Percentiles rank a stretch among this genome's conserved stretches.
Evolutionary conservation across 2,797 vertebrate species (phyloP).

Genomic region (Characodon lateralis): DNA sequence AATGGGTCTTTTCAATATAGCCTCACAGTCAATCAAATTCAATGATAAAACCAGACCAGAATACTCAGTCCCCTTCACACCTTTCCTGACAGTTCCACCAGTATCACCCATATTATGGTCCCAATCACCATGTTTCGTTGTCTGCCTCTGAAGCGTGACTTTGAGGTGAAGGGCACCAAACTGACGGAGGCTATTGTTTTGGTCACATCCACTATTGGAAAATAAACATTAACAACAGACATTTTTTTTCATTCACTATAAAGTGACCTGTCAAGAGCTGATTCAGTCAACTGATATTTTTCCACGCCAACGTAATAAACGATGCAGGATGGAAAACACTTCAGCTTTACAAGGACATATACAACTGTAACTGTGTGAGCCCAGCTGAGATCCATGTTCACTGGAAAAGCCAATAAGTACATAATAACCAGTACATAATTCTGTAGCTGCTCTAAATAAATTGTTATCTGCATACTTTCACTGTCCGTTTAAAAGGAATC

Average conservation of each 20-base stretch:
- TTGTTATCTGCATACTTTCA: conserved; percentile 25
- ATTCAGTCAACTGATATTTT: conserved; percentile 6
- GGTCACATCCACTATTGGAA: conserved; percentile 25
- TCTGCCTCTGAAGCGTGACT: conserved; percentile 44
- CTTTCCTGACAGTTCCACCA: conserved; percentile 13
- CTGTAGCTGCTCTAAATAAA: conserved; percentile 38
- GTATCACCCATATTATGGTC: conserved; percentile 41
- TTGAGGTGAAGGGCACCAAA: conserved; percentile 20
- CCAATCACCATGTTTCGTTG: conserved; percentile 53
- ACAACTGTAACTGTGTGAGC: conserved; percentile 53
- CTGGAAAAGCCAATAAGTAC: conserved; percentile 51
- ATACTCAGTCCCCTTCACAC: conserved; percentile 20
- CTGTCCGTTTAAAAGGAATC: conserved; percentile 26
- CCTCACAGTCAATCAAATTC: conserved; percentile 20
- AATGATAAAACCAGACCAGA: conserved; percentile 32
- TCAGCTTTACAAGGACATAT: conserved; percentile 51
- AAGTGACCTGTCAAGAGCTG: conserved; percentile 5
- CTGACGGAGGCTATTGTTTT: conserved; percentile 13
- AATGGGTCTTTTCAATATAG: conserved; percentile 24
- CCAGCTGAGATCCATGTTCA: conserved; percentile 47
- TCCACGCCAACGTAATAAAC: background rate
- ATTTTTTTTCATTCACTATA: conserved; percentile 1
- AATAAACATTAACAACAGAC: conserved; percentile 1
- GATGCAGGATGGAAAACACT: conserved; percentile 31
- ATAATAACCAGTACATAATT: conserved; percentile 42